Evolutionary conservation across 37 sponge, comb jelly and placozoan genomes (phyloP).

Genomic region (Beroe forskalii): DNA sequence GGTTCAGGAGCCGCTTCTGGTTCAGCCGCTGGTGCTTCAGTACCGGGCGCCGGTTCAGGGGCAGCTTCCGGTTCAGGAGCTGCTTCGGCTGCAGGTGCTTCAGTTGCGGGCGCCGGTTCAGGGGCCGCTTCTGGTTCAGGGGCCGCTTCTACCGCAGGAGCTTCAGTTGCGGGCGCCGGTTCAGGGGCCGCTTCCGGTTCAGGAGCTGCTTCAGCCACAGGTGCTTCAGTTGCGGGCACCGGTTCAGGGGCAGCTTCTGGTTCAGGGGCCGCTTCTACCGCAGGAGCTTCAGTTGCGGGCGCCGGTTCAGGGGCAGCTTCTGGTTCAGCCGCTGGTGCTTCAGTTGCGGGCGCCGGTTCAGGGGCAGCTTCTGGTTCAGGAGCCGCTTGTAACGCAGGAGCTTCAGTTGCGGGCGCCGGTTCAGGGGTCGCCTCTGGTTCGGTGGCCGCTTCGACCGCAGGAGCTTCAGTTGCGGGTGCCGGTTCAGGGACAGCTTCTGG

Average conservation of each 20-base stretch:
- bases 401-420: not conserved
- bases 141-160: not conserved
- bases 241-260: not conserved
- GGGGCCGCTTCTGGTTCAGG: not conserved
- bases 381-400: not conserved
- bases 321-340: not conserved
- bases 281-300: not conserved
- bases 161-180: not conserved
- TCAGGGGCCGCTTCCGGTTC: not conserved
- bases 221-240: not conserved
- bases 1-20: too few relatives aligned
- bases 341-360: too few relatives aligned
- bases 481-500: not conserved
- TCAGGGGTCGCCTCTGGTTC: not conserved
- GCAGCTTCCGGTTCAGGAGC: not conserved
- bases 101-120: not conserved
- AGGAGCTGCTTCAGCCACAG: not conserved
- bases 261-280: not conserved
- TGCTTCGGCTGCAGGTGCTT: not conserved
- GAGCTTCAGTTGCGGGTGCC: not conserved
- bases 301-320: not conserved
- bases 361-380: not conserved
- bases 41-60: slow-evolving; percentile 2
- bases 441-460: not conserved
- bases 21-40: not conserved